A percentile compares a stretch with the other conserved stretches of the same genome.
phyloP scores from a whole-genome alignment of 2,888 invertebrate species.

The Caenorhabditis auriculariae region DNA sequence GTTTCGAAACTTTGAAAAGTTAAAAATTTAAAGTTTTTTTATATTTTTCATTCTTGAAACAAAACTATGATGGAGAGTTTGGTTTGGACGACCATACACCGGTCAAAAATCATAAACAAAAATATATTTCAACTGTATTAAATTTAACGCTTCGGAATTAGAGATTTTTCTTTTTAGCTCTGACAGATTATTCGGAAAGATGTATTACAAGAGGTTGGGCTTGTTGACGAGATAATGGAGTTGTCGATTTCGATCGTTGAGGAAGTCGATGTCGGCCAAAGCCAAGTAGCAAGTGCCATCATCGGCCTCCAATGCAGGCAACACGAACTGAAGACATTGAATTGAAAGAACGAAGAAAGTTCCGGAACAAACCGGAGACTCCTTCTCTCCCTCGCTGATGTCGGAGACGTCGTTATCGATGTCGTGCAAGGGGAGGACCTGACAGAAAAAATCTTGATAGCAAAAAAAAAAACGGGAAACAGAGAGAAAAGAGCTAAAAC shows the following conservation, averaged over 20 bases:
- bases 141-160: too few relatives aligned
- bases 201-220: conserved; percentile 32
- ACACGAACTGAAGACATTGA: conserved; percentile 18
- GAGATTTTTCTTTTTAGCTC: too few relatives aligned
- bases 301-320: conserved; percentile 12
- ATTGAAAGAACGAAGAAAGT: background rate
- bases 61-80: too few relatives aligned
- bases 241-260: conserved; percentile 38
- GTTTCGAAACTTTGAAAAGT: too few relatives aligned
- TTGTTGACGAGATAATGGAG: conserved; percentile 42
- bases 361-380: conserved; percentile 20
- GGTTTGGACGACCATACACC: too few relatives aligned
- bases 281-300: conserved; percentile 29
- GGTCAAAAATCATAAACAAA: too few relatives aligned
- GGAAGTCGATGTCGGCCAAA: conserved; percentile 35
- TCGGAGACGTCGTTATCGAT: conserved; percentile 42
- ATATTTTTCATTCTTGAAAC: too few relatives aligned
- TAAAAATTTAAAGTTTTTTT: too few relatives aligned
- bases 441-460: too few relatives aligned
- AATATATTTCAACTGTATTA: too few relatives aligned
- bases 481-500: background rate
- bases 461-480: background rate
- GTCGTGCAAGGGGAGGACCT: conserved; percentile 17
- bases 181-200: too few relatives aligned
- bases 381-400: conserved; percentile 37